Conservation (phyloP, 2,888 invertebrate genomes). For the Cactoblastis cactorum region DNA sequence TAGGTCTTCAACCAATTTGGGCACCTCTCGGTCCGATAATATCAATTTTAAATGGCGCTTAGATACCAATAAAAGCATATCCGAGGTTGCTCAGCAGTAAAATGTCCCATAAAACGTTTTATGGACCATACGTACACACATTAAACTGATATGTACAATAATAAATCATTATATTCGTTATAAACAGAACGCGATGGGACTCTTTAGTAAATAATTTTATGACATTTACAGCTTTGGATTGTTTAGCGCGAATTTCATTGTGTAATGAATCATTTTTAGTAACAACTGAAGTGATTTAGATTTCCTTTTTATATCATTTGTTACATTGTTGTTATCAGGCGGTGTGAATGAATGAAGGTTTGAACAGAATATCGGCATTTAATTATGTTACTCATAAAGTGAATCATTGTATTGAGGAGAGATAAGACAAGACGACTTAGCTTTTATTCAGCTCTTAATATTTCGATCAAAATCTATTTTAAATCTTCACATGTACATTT, state of each 20-base stretch:
- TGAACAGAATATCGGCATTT: background rate
- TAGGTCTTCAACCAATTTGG: constrained; percentile 25
- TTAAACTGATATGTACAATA: constrained; percentile 64
- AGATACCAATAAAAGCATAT: constrained; percentile 67
- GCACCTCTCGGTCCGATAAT: constrained; percentile 40
- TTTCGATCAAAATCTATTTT: too few relatives aligned
- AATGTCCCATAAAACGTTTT: constrained; percentile 70
- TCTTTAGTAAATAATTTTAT: constrained; percentile 62
- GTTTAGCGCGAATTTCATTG: constrained; percentile 60
- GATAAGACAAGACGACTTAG: background rate
- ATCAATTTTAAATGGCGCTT: constrained; percentile 55
- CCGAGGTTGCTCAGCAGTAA: constrained; percentile 62
- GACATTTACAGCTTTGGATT: constrained; percentile 63
- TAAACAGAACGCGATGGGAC: constrained; percentile 63
- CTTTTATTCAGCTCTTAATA: too few relatives aligned
- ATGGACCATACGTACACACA: constrained; percentile 69
- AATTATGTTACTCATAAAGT: background rate
- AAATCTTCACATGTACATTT: too few relatives aligned
- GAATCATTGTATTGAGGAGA: too few relatives aligned
- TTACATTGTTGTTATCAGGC: constrained; percentile 53
- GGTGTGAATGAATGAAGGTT: constrained; percentile 30
- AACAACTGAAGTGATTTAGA: constrained; percentile 47
- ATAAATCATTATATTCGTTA: constrained; percentile 69
- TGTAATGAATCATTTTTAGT: constrained; percentile 45
- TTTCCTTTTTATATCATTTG: constrained; percentile 43